These are phyloP conservation scores for Chondrosia reniformis DNA, from an alignment of 37 sponge, comb jelly and placozoan species.

Conservation along the genomic window DNA sequence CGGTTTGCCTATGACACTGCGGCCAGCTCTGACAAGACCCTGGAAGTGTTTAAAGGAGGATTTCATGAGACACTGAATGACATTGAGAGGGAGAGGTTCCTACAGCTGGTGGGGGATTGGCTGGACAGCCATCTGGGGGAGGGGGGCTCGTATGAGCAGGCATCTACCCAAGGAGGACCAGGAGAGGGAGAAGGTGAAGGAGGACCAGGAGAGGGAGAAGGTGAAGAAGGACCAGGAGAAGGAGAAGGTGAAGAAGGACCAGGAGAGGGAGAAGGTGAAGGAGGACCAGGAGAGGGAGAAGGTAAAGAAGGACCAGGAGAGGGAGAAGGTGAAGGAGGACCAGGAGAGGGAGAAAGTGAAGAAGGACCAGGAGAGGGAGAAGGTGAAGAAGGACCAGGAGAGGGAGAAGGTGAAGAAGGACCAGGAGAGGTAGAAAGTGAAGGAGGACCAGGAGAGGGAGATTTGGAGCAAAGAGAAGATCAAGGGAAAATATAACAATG, in stretches of 20 bases:
- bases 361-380: background rate
- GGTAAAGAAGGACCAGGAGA: background rate
- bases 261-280: background rate
- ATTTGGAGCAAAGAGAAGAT: too few species aligned
- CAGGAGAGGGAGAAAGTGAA: background rate
- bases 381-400: background rate
- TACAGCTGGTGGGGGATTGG: conserved; percentile 47
- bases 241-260: background rate
- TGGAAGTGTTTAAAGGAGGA: conserved; percentile 52
- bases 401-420: background rate
- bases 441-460: too few species aligned
- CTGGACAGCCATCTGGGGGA: background rate
- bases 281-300: background rate
- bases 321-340: background rate
- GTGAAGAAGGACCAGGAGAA: background rate
- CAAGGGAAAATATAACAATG: too few species aligned
- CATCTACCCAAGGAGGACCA: background rate
- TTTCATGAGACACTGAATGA: conserved; percentile 64
- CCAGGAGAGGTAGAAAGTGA: background rate
- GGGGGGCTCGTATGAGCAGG: background rate
- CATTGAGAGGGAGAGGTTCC: conserved; percentile 44
- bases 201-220: background rate
- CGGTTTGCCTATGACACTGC: conserved; percentile 26
- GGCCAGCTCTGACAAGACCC: conserved; percentile 41
- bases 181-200: background rate